Conservation (phyloP, 1,140 invertebrate species). For the Oreohelix idahoensis region DNA sequence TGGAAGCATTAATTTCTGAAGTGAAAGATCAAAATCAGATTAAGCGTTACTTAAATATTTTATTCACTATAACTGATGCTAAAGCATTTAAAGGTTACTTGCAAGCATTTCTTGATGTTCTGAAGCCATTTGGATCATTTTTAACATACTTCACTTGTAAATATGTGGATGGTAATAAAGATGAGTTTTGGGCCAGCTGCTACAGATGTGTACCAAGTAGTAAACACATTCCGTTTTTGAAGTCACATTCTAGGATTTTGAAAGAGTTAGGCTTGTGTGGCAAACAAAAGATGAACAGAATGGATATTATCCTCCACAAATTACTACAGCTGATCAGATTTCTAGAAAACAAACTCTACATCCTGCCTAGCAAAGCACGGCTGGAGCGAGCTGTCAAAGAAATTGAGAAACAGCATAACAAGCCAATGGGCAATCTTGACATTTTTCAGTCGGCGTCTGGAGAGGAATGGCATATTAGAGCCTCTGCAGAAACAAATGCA, state of each 20-base stretch:
- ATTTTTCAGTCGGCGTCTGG: constrained; percentile 28
- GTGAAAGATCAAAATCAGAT: background rate
- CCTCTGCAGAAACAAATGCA: background rate
- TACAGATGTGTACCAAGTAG: background rate
- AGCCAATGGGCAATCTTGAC: constrained; percentile 13
- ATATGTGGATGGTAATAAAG: constrained; percentile 14
- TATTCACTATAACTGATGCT: background rate
- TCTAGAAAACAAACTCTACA: constrained; percentile 24
- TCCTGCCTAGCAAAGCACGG: background rate
- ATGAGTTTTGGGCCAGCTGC: constrained; percentile 29
- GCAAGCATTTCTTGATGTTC: background rate
- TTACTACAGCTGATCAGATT: constrained; percentile 19
- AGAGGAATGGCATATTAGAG: constrained; percentile 25
- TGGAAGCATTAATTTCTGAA: background rate
- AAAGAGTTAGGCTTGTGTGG: background rate
- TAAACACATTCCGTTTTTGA: constrained; percentile 13
- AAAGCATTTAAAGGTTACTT: constrained; percentile 5
- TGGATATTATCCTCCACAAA: constrained; percentile 20
- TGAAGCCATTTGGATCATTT: constrained; percentile 25
- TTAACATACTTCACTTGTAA: background rate
- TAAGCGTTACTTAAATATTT: background rate
- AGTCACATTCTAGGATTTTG: background rate
- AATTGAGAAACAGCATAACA: background rate
- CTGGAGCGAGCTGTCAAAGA: background rate
- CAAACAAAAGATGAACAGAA: constrained; percentile 2